Conservation (phyloP, 2,888 invertebrate genomes). For the Rhamnusium bicolor region DNA sequence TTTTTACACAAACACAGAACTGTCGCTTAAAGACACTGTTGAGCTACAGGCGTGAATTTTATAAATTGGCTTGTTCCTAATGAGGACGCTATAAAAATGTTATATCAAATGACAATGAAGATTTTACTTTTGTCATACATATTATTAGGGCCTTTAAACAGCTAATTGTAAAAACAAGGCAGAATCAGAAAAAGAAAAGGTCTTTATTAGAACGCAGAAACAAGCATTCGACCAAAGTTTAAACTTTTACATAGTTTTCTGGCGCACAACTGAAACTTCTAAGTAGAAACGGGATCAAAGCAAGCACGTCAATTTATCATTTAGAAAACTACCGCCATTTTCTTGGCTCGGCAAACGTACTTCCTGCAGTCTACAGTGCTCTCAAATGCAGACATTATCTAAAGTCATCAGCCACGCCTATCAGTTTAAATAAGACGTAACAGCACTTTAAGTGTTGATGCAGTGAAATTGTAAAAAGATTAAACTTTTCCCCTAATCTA, state of each 20-base stretch:
- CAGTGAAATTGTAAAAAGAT: slow-evolving; percentile 31
- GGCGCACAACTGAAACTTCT: slow-evolving; percentile 3
- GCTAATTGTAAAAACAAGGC: not conserved
- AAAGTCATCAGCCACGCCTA: slow-evolving; percentile 30
- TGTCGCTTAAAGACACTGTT: too few relatives aligned
- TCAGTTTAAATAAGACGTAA: slow-evolving; percentile 33
- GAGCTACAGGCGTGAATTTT: too few relatives aligned
- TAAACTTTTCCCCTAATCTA: slow-evolving; percentile 16
- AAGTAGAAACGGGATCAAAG: slow-evolving; percentile 19
- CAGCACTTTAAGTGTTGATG: slow-evolving; percentile 26
- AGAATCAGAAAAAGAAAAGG: not conserved
- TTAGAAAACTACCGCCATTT: slow-evolving; percentile 18
- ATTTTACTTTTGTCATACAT: too few relatives aligned
- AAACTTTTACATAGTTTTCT: not conserved
- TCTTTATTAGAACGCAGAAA: not conserved
- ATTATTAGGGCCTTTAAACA: too few relatives aligned
- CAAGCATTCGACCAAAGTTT: not conserved
- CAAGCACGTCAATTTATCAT: slow-evolving; percentile 22
- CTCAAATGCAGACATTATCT: slow-evolving; percentile 30
- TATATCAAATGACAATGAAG: too few relatives aligned
- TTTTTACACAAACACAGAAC: too few relatives aligned
- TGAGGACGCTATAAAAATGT: too few relatives aligned
- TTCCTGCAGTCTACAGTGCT: not conserved
- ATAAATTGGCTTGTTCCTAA: too few relatives aligned
- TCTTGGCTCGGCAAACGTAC: slow-evolving; percentile 9